Percentiles rank a stretch among this genome's conserved stretches.
Evolutionary conservation across 2,113 vertebrate species (phyloP).

Genomic region (Lampris incognitus): DNA sequence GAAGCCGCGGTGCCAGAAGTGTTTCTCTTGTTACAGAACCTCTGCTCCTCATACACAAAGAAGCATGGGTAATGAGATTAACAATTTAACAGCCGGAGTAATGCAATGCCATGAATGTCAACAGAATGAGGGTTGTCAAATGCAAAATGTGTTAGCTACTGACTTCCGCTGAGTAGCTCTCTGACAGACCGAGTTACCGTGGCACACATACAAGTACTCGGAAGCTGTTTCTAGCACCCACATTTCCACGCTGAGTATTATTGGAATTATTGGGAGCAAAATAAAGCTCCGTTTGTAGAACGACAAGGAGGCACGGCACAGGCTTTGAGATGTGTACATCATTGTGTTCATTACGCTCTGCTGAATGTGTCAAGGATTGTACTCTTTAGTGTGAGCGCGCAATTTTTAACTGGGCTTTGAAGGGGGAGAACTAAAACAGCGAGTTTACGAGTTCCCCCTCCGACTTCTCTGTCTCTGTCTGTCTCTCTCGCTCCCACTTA

Average conservation of each 20-base stretch:
- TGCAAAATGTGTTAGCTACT: constrained; percentile 23
- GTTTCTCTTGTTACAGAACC: neutral
- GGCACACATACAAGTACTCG: neutral
- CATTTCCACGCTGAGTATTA: neutral
- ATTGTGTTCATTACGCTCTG: neutral
- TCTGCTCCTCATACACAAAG: constrained; percentile 20
- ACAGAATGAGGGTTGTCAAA: constrained; percentile 19
- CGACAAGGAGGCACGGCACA: neutral
- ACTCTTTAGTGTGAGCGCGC: neutral
- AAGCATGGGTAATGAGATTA: constrained; percentile 24
- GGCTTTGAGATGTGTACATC: neutral
- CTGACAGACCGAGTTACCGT: neutral
- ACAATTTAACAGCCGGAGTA: constrained; percentile 38
- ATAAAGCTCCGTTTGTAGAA: neutral
- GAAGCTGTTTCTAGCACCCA: neutral
- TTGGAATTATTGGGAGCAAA: neutral
- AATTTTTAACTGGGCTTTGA: constrained; percentile 43
- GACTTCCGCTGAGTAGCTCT: constrained; percentile 18
- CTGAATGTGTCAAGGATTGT: constrained; percentile 1
- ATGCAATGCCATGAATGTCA: constrained; percentile 16
- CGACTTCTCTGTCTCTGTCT: constrained; percentile 25
- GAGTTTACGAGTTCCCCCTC: constrained; percentile 24
- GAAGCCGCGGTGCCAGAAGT: constrained; percentile 11
- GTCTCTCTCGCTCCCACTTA: constrained; percentile 50
- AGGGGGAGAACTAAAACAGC: constrained; percentile 17